phyloP scores from a whole-genome alignment of 2,797 vertebrate genomes.

The Orestias chungarensis region DNA sequence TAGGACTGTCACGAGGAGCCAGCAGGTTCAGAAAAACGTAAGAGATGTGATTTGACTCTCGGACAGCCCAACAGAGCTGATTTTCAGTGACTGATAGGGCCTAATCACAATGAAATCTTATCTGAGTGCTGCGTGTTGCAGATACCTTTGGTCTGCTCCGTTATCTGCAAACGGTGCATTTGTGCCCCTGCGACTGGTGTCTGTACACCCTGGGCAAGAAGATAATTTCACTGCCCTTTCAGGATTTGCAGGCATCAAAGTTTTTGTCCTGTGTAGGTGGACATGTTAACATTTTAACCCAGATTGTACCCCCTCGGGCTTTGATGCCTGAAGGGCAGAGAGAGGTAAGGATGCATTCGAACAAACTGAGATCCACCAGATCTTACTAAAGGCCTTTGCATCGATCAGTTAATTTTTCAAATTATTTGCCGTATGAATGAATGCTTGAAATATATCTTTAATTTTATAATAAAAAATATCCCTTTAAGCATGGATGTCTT shows the following conservation, averaged over 20 bases:
- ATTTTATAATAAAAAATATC: neutral
- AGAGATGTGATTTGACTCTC: constrained; percentile 57
- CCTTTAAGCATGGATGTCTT: neutral
- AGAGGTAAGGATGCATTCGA: constrained; percentile 66
- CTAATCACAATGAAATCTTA: constrained; percentile 72
- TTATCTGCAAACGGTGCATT: constrained; percentile 63
- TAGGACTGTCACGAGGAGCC: constrained; percentile 31
- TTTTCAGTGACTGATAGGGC: constrained; percentile 66
- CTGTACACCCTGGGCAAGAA: constrained; percentile 55
- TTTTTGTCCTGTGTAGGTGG: constrained; percentile 61
- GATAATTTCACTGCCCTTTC: constrained; percentile 67
- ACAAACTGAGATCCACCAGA: constrained; percentile 46
- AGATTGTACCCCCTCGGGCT: constrained; percentile 41
- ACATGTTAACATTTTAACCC: constrained; percentile 60
- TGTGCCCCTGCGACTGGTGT: constrained; percentile 34
- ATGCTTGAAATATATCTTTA: neutral
- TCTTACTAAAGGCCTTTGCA: constrained; percentile 54
- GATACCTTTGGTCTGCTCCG: constrained; percentile 40
- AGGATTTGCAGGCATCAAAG: constrained; percentile 44
- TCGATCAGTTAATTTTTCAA: too few species aligned
- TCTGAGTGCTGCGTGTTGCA: constrained; percentile 46
- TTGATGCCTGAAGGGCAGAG: constrained; percentile 55
- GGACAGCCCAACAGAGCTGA: constrained; percentile 62
- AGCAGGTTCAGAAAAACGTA: constrained; percentile 33
- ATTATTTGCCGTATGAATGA: too few species aligned